These are phyloP conservation scores for Leptinotarsa rubiginosa DNA, from an alignment of 2,888 invertebrate species.

Conservation along the genomic window DNA sequence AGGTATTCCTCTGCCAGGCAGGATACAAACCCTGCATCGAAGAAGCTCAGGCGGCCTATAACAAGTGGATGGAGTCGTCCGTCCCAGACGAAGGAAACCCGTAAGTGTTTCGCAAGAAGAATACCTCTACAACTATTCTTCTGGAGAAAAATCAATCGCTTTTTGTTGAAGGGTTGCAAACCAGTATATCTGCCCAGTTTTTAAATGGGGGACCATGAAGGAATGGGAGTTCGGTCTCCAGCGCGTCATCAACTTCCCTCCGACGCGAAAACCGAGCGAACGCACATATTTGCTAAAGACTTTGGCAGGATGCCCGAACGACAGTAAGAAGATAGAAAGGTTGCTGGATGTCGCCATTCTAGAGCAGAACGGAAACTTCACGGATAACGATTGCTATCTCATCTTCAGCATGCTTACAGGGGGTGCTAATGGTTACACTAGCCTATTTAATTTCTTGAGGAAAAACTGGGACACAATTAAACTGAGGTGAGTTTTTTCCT, in stretches of 20 bases:
- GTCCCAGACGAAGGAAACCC: constrained; percentile 84
- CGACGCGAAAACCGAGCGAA: constrained; percentile 78
- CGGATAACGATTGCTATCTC: constrained; percentile 80
- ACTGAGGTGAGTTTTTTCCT: constrained; percentile 69
- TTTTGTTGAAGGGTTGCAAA: constrained; percentile 74
- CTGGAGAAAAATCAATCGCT: constrained; percentile 1
- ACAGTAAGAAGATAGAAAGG: constrained; percentile 75
- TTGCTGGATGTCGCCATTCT: constrained; percentile 77
- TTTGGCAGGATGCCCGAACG: constrained; percentile 82
- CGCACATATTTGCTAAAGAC: constrained; percentile 82
- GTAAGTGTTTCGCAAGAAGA: constrained; percentile 68
- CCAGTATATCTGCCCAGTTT: constrained; percentile 83
- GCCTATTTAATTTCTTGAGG: constrained; percentile 77
- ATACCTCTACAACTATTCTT: background rate
- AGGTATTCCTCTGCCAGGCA: constrained; percentile 79
- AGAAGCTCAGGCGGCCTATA: constrained; percentile 79
- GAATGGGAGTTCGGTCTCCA: constrained; percentile 88
- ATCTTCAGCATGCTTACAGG: constrained; percentile 82
- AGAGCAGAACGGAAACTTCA: constrained; percentile 78
- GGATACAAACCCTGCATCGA: constrained; percentile 83
- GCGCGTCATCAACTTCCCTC: constrained; percentile 80
- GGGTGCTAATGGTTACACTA: constrained; percentile 77
- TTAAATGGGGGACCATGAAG: constrained; percentile 82
- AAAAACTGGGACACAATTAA: constrained; percentile 79
- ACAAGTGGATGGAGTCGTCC: constrained; percentile 79